Evolutionary conservation across 2,888 invertebrate species (phyloP).

Genomic region (Heliconius charithonia): DNA sequence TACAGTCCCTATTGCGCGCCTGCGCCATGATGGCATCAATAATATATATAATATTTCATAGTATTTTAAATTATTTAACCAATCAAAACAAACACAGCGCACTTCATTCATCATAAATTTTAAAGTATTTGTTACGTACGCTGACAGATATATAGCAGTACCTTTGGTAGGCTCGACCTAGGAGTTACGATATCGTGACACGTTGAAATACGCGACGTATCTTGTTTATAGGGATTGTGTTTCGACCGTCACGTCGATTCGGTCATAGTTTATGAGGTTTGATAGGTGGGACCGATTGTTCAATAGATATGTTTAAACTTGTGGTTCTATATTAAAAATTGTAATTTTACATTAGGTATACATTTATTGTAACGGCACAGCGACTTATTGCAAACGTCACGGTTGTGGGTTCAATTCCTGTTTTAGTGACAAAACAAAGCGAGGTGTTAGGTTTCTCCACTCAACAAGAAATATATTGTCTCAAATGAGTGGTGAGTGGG

Average conservation of each 20-base stretch:
- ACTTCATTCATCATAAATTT: background rate
- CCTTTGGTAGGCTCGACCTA: slow-evolving; percentile 2
- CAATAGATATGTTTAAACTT: background rate
- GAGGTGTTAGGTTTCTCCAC: too few relatives aligned
- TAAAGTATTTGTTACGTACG: background rate
- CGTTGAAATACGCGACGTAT: slow-evolving; percentile 24
- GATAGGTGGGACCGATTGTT: background rate
- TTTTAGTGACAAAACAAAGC: too few relatives aligned
- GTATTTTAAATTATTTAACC: background rate
- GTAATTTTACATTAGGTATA: background rate
- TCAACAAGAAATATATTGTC: too few relatives aligned
- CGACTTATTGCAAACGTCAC: too few relatives aligned
- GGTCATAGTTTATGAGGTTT: slow-evolving; percentile 21
- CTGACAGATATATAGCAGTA: background rate
- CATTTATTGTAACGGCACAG: too few relatives aligned
- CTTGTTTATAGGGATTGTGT: slow-evolving; percentile 22
- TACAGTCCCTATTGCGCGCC: too few relatives aligned
- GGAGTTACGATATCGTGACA: slow-evolving; percentile 25
- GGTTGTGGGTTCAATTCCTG: too few relatives aligned
- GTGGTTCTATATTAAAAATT: background rate
- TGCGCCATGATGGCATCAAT: too few relatives aligned
- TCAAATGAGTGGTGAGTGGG: too few relatives aligned
- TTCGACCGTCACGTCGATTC: slow-evolving; percentile 2
- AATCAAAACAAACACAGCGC: background rate
- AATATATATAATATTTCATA: background rate